A percentile compares a stretch with the other conserved stretches of the same genome.
These are phyloP conservation scores for Drosophila peninsularis DNA, from an alignment of 2,888 invertebrate genomes.

Conservation along the genomic window DNA sequence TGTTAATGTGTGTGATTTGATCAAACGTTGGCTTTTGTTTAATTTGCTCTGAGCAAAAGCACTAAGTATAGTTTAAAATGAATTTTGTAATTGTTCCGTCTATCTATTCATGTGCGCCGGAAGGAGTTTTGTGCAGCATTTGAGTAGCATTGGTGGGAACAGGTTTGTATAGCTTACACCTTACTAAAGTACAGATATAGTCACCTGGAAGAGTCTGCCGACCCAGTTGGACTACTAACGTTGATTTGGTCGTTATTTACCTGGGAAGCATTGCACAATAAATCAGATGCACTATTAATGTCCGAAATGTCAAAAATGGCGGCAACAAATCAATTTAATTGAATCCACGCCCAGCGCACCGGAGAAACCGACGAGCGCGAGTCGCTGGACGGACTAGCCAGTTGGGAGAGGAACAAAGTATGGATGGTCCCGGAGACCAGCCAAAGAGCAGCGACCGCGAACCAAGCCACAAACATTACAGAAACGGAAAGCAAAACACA, in stretches of 20 bases:
- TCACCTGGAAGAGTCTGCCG: conserved; percentile 36
- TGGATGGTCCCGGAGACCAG: conserved; percentile 18
- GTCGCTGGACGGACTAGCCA: conserved; percentile 15
- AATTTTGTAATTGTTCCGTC: too few species aligned
- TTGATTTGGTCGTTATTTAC: conserved; percentile 26
- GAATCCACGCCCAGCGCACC: conserved; percentile 70
- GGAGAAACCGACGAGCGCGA: conserved; percentile 40
- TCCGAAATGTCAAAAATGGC: conserved; percentile 70
- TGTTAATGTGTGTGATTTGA: too few species aligned
- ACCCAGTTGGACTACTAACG: neutral
- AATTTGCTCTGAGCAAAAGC: too few species aligned
- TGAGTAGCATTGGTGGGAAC: neutral
- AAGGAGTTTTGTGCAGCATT: too few species aligned
- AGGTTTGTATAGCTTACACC: neutral
- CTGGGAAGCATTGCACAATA: conserved; percentile 41
- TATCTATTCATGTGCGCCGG: too few species aligned
- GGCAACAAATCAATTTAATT: conserved; percentile 78
- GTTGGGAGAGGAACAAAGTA: neutral
- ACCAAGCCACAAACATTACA: conserved; percentile 24
- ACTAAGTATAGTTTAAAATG: too few species aligned
- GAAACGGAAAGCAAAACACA: conserved; percentile 19
- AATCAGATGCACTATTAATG: conserved; percentile 69
- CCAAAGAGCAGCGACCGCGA: conserved; percentile 26
- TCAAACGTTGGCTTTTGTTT: too few species aligned
- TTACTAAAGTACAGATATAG: conserved; percentile 17